A percentile compares a stretch with the other conserved stretches of the same genome.
These are phyloP conservation scores for Gavialis gangeticus DNA, from an alignment of 2,113 vertebrate genomes.

Conservation along the genomic window DNA sequence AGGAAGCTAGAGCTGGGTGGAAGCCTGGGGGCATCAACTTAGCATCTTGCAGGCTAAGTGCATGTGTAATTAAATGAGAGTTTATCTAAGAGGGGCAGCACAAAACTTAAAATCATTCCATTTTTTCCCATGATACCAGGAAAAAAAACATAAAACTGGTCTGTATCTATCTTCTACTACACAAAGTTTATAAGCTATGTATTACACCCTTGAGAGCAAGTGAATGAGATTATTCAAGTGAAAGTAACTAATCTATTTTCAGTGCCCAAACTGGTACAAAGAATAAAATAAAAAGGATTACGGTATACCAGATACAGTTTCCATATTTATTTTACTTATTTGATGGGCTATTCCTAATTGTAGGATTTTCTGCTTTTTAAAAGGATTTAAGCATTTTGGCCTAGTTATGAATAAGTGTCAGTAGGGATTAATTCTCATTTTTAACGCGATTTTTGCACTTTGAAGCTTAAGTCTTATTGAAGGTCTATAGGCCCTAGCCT, in stretches of 20 bases:
- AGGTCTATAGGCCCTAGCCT: background rate
- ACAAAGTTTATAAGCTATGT: background rate
- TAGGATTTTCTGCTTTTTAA: too few species aligned
- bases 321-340: background rate
- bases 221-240: background rate
- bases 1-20: too few species aligned
- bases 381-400: too few species aligned
- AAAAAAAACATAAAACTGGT: background rate
- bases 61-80: background rate
- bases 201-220: background rate
- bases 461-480: background rate
- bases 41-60: background rate
- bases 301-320: background rate
- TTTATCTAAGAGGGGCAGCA: background rate
- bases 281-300: background rate
- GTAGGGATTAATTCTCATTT: background rate
- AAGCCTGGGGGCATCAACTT: too few species aligned
- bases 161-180: background rate
- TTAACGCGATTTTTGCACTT: background rate
- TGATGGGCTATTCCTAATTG: background rate
- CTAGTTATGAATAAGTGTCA: background rate
- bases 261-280: background rate
- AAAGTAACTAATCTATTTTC: background rate
- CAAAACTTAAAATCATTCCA: background rate
- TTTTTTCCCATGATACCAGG: background rate